These are phyloP conservation scores for Abrostola tripartita DNA, from an alignment of 2,888 invertebrate genomes.

Conservation along the genomic window DNA sequence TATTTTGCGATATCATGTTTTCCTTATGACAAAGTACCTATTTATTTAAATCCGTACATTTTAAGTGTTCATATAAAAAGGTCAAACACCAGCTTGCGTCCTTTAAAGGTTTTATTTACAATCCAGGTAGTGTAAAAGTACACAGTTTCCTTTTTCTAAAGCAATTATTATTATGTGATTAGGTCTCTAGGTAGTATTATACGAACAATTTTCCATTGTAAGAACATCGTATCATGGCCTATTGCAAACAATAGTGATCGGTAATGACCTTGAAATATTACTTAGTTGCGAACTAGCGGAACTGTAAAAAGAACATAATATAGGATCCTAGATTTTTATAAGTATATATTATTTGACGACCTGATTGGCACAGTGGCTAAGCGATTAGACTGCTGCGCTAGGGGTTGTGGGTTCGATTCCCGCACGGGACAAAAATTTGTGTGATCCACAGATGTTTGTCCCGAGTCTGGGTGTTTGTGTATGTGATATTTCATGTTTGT, in stretches of 20 bases:
- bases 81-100: background rate
- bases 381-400: too few relatives aligned
- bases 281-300: background rate
- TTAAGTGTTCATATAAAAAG: background rate
- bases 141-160: too few relatives aligned
- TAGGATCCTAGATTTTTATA: background rate
- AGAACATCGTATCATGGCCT: constrained; percentile 1
- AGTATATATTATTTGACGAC: too few relatives aligned
- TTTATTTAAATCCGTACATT: constrained; percentile 11
- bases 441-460: too few relatives aligned
- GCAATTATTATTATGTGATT: background rate
- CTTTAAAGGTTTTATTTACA: constrained; percentile 1
- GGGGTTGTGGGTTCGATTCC: too few relatives aligned
- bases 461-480: too few relatives aligned
- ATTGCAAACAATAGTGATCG: constrained; percentile 2
- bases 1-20: constrained; percentile 13
- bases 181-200: background rate
- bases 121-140: background rate
- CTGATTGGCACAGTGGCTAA: too few relatives aligned
- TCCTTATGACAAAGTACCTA: background rate
- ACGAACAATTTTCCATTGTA: constrained; percentile 9
- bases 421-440: too few relatives aligned
- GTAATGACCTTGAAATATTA: background rate
- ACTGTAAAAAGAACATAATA: background rate
- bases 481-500: too few relatives aligned